These are phyloP conservation scores for Steatornis caripensis DNA, from an alignment of 2,113 vertebrate genomes.

Conservation along the genomic window DNA sequence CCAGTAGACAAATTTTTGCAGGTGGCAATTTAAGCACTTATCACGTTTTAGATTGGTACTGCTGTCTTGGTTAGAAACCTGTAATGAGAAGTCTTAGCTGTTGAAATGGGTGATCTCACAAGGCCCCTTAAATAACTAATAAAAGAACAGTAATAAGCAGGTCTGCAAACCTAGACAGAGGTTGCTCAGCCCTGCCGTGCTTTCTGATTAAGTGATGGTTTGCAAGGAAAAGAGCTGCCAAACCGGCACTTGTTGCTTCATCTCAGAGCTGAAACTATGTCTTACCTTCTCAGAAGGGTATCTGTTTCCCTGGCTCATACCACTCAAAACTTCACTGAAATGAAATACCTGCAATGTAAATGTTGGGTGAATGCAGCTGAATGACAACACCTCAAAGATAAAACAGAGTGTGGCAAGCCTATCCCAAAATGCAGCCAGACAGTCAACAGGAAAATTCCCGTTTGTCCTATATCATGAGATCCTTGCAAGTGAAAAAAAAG, in stretches of 20 bases:
- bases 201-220: neutral
- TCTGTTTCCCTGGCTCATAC: neutral
- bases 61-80: neutral
- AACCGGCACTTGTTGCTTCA: neutral
- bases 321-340: slow-evolving; percentile 23
- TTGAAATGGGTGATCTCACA: neutral
- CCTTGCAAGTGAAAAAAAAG: neutral
- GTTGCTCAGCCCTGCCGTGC: neutral
- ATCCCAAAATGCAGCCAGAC: neutral
- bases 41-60: neutral
- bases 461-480: neutral
- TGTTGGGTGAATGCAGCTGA: neutral
- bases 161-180: neutral
- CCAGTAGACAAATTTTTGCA: neutral
- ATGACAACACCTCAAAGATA: neutral
- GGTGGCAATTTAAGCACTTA: neutral
- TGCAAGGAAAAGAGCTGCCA: neutral
- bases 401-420: neutral
- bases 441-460: neutral
- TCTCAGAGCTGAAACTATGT: neutral
- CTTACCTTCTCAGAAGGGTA: neutral
- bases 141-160: neutral
- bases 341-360: slow-evolving; percentile 66
- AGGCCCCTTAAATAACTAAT: neutral
- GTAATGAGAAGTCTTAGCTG: neutral